These are phyloP conservation scores for Collichthys lucidus DNA, from an alignment of 2,113 vertebrate species.

Conservation along the genomic window DNA sequence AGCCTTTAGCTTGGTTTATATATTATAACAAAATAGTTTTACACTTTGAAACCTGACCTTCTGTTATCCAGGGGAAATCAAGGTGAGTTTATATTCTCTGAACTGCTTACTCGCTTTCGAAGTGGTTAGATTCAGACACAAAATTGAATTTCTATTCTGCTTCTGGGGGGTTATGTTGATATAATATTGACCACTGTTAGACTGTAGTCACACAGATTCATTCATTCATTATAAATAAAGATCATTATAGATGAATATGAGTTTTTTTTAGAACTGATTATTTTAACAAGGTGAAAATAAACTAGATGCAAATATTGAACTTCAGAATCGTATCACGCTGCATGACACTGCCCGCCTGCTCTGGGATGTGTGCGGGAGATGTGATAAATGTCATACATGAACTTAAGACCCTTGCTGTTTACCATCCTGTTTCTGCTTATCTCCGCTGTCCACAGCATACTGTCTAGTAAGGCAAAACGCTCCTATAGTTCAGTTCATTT, in stretches of 20 bases:
- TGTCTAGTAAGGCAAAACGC: neutral
- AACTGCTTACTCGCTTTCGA: neutral
- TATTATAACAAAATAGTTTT: no score
- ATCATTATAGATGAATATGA: neutral
- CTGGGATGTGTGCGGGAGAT: neutral
- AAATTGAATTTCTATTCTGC: neutral
- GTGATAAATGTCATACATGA: neutral
- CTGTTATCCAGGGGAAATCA: neutral
- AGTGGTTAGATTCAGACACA: slow-evolving; percentile 2
- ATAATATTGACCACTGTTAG: no score
- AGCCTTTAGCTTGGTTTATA: no score
- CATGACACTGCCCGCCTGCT: neutral
- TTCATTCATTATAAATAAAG: no score
- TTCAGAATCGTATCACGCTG: neutral
- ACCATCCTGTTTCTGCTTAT: neutral
- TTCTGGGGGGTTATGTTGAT: neutral
- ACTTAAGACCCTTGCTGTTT: neutral
- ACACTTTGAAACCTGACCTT: no score
- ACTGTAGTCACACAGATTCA: neutral
- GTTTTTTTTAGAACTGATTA: neutral
- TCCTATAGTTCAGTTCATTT: neutral
- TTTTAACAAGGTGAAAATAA: neutral
- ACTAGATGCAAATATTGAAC: neutral
- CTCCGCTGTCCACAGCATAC: neutral
- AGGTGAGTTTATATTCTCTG: neutral